Evolutionary conservation across 2,888 invertebrate species (phyloP).

Genomic region (Drosophila gaucha): DNA sequence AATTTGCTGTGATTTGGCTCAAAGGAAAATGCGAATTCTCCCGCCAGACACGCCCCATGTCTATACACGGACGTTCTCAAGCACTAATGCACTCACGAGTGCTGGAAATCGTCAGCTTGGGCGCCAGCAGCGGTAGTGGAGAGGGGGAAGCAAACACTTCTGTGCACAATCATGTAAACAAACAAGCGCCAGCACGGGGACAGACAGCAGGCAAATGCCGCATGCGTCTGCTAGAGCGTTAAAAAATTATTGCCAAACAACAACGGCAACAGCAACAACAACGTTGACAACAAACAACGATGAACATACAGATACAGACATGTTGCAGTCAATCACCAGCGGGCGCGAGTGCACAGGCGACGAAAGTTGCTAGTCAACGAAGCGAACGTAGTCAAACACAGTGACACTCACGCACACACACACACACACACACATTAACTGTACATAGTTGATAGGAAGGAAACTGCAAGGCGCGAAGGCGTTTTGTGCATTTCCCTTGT

Average conservation of each 20-base stretch:
- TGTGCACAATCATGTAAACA: conserved; percentile 76
- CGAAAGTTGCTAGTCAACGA: conserved; percentile 78
- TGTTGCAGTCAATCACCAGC: conserved; percentile 77
- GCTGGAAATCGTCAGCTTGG: conserved; percentile 15
- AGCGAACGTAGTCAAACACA: conserved; percentile 80
- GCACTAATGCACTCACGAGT: conserved; percentile 56
- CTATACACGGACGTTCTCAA: not conserved
- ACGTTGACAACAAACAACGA: conserved; percentile 30
- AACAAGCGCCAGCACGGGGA: conserved; percentile 41
- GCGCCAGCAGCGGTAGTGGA: not conserved
- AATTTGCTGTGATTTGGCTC: conserved; percentile 77
- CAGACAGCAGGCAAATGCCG: conserved; percentile 57
- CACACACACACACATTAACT: conserved; percentile 4
- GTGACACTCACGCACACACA: conserved; percentile 28
- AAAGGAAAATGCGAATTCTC: conserved; percentile 56
- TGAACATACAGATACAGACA: conserved; percentile 54
- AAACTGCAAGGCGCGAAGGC: conserved; percentile 59
- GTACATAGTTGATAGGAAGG: conserved; percentile 32
- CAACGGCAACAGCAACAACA: conserved; percentile 19
- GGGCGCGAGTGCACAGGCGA: conserved; percentile 67
- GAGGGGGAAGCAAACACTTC: conserved; percentile 54
- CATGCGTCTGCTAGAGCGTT: conserved; percentile 58
- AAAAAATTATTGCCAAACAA: conserved; percentile 64
- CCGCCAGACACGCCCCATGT: not conserved
- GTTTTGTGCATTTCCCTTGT: conserved; percentile 78